Conservation (phyloP, 2,888 invertebrate species). For the Agrotis exclamationis region DNA sequence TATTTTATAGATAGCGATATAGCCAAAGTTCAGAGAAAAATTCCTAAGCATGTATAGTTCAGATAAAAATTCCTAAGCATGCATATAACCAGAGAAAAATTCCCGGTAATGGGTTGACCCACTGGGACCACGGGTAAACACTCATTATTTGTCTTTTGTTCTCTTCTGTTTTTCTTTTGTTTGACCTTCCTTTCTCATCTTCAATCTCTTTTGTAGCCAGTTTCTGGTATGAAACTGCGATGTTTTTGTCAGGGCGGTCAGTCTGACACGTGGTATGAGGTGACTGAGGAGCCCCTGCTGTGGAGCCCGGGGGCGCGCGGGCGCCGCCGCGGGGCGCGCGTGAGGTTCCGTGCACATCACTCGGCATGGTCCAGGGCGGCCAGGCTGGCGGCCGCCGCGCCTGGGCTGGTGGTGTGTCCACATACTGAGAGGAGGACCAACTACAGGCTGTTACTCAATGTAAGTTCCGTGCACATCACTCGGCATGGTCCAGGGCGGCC, state of each 20-base stretch:
- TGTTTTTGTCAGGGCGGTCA: slow-evolving; percentile 89
- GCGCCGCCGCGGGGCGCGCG: slow-evolving; percentile 78
- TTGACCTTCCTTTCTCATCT: background rate
- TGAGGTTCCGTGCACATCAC: slow-evolving; percentile 75
- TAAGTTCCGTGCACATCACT: slow-evolving; percentile 79
- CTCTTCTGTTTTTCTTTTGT: background rate
- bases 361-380: slow-evolving; percentile 85
- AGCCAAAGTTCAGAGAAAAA: no score
- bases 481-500: slow-evolving; percentile 85
- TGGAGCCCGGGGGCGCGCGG: slow-evolving; percentile 87
- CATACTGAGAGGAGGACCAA: slow-evolving; percentile 94
- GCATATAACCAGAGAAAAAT: no score
- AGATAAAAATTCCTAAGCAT: no score
- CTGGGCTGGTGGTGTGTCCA: slow-evolving; percentile 94
- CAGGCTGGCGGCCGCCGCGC: slow-evolving; percentile 94
- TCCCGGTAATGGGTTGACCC: no score
- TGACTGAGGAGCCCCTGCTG: slow-evolving; percentile 92
- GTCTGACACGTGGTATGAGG: slow-evolving; percentile 91
- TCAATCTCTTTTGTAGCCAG: background rate
- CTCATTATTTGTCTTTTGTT: no score
- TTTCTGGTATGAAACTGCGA: slow-evolving; percentile 8
- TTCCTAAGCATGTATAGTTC: no score
- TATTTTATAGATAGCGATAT: no score
- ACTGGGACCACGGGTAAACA: no score
- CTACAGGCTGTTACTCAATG: slow-evolving; percentile 93